Evolutionary conservation across 2,113 vertebrate species (phyloP), one percentile per base, ranked within the genome.

Genomic region (Synchiropus splendidus): DNA sequence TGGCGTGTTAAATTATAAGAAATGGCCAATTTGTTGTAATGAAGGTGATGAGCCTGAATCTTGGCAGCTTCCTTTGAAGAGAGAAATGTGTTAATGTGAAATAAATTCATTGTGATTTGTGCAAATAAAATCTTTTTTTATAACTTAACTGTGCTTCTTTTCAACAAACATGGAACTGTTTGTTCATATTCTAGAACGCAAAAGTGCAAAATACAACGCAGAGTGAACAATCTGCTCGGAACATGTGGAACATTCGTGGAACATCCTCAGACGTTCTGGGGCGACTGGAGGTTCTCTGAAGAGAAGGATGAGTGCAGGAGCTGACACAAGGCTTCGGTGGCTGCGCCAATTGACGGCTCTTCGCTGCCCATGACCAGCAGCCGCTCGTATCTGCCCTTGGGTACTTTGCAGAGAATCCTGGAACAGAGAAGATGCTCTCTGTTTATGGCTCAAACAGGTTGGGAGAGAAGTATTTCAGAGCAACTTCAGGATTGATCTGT

Each of bases 321-420:
- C 74, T 84, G 80, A 51, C 85, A 67, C 45, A 92, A 72, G 36
- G 63, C 58, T 51, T 89, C 81, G 13, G 89, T 90, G 13, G 90
- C 88, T 4, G 42, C 49, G 55, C 63, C 61, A 56, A 81, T 70
- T 0, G 86, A 79, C 0, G 89, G 89, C 52, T 92, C 90, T 0
- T 85, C 67, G 2, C 58, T 68, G 48, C 88, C 89, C 42, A 92
- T 74, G 31, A 70, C 75, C 61, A 86, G 10, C 31, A 89, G 77
- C 43, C 73, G 82, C 51, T 74, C 52, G 30, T 86, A 90, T 31
- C 69, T 39, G 5, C 71, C 89, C 12, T 64, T 64, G 1, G 89
- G 85, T 39, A 86, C 74, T 3, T 63, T 52, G 38, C 88, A 91
- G 39, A 75, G 5, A 36, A 89, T 72, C 89, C 90, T 91, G 57